Percentiles rank a stretch among this genome's conserved stretches.
These are phyloP conservation scores for Chaetodon trifascialis DNA, from an alignment of 2,113 vertebrate species.

Conservation along the genomic window DNA sequence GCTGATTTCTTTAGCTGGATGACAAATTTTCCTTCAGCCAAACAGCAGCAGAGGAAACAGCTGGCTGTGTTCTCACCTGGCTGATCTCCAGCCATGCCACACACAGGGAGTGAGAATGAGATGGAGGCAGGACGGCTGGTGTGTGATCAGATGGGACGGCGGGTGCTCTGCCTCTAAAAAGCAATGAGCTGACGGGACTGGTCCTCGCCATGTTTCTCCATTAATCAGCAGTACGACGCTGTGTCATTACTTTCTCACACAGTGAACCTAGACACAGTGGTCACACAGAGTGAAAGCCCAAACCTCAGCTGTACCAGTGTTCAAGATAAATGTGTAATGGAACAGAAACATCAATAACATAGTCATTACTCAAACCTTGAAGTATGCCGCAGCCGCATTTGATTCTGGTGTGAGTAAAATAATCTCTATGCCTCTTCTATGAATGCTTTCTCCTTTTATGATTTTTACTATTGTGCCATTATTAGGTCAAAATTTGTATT, in stretches of 20 bases:
- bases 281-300: slow-evolving; percentile 5
- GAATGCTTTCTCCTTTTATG: neutral
- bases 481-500: too few species aligned
- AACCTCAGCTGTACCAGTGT: neutral
- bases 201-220: slow-evolving; percentile 9
- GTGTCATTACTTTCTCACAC: slow-evolving; percentile 7
- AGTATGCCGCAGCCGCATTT: neutral
- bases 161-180: slow-evolving; percentile 26
- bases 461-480: too few species aligned
- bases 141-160: slow-evolving; percentile 42
- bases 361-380: neutral
- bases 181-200: neutral
- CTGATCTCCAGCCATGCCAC: slow-evolving; percentile 27
- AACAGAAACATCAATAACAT: neutral
- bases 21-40: slow-evolving; percentile 24
- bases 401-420: neutral
- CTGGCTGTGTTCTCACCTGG: slow-evolving; percentile 52
- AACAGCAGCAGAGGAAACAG: slow-evolving; percentile 40
- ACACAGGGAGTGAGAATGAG: slow-evolving; percentile 64
- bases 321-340: neutral
- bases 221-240: slow-evolving; percentile 29
- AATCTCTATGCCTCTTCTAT: neutral
- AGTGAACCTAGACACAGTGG: slow-evolving; percentile 12
- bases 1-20: neutral
- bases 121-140: slow-evolving; percentile 19